phyloP scores from a whole-genome alignment of 2,797 vertebrate genomes.

The Thaleichthys pacificus region DNA sequence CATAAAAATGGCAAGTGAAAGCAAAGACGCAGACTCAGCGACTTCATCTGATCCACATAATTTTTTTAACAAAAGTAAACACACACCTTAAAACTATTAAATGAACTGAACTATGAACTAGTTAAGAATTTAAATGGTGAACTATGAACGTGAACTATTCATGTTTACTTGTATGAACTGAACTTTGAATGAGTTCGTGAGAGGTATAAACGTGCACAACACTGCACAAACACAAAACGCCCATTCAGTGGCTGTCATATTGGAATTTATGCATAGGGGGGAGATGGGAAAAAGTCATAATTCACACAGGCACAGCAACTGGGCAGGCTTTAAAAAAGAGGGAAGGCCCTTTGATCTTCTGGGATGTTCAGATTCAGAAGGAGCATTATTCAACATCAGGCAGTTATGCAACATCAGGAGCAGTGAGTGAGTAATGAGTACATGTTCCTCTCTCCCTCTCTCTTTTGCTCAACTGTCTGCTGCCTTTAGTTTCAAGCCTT shows the following conservation, averaged over 20 bases:
- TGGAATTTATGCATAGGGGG: constrained; percentile 28
- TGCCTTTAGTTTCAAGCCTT: constrained; percentile 4
- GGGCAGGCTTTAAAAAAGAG: constrained; percentile 23
- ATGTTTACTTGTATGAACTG: too few relatives aligned
- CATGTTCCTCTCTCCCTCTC: constrained; percentile 3
- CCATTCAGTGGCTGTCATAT: constrained; percentile 5
- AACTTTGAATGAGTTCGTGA: too few relatives aligned
- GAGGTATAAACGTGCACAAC: too few relatives aligned
- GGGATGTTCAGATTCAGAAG: constrained; percentile 31
- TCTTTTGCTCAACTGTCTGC: neutral
- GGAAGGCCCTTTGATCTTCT: constrained; percentile 54
- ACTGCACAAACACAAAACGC: neutral
- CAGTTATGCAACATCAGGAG: constrained; percentile 44
- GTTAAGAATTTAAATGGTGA: too few relatives aligned
- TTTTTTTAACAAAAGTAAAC: too few relatives aligned
- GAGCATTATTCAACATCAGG: constrained; percentile 37
- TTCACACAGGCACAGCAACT: constrained; percentile 20
- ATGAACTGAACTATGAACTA: too few relatives aligned
- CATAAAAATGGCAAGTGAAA: too few relatives aligned
- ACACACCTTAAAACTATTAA: too few relatives aligned
- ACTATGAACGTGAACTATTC: too few relatives aligned
- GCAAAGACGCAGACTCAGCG: too few relatives aligned
- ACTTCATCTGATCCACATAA: too few relatives aligned
- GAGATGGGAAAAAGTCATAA: constrained; percentile 28
- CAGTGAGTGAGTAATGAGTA: constrained; percentile 29